phyloP scores from a whole-genome alignment of 2,797 vertebrate genomes.

The Danio choprae region DNA sequence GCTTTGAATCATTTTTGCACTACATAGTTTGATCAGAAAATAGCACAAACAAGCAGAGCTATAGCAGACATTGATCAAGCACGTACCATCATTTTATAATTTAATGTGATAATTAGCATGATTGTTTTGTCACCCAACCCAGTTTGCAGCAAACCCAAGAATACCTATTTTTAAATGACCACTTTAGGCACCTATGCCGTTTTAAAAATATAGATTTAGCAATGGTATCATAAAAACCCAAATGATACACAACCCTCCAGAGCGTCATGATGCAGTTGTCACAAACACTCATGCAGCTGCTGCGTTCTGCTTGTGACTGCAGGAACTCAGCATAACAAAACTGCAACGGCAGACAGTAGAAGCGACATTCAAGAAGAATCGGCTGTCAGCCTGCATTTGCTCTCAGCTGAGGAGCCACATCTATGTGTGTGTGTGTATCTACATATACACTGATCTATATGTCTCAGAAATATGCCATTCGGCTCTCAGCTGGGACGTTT shows the following conservation, averaged over 20 bases:
- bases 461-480: conserved; percentile 54
- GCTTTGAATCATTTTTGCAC: too few relatives aligned
- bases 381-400: conserved; percentile 37
- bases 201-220: too few relatives aligned
- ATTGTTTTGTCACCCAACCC: too few relatives aligned
- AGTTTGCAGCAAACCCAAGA: too few relatives aligned
- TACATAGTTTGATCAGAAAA: too few relatives aligned
- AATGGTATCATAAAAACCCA: too few relatives aligned
- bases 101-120: too few relatives aligned
- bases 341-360: conserved; percentile 62
- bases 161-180: too few relatives aligned
- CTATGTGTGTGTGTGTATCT: neutral
- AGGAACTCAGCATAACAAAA: conserved; percentile 24
- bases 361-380: conserved; percentile 33
- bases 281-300: neutral
- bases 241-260: neutral
- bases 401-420: conserved; percentile 39
- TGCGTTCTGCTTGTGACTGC: conserved; percentile 52
- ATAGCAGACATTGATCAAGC: too few relatives aligned
- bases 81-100: too few relatives aligned
- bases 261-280: neutral
- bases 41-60: too few relatives aligned
- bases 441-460: conserved; percentile 34
- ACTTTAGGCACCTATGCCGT: too few relatives aligned
- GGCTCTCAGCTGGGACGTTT: conserved; percentile 57